Conservation (phyloP, 2,888 invertebrate genomes). For the Strigamia transsilvanica region DNA sequence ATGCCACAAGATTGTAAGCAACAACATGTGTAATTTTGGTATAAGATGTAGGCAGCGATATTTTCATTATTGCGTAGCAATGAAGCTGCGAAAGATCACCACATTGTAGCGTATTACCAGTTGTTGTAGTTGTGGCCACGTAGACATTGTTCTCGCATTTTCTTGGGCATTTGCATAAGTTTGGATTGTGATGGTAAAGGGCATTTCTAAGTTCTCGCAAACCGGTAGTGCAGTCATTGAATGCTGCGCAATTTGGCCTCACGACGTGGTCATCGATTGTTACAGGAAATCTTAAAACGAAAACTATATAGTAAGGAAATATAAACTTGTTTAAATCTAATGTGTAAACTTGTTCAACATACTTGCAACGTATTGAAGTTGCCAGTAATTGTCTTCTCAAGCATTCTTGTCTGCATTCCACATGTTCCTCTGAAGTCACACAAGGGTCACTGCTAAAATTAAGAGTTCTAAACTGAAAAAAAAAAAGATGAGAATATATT, state of each 20-base stretch:
- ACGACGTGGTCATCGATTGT: not conserved
- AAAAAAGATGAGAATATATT: not conserved
- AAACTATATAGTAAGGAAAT: not conserved
- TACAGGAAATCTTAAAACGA: not conserved
- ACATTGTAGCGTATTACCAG: not conserved
- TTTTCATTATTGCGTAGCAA: not conserved
- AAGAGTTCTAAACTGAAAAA: not conserved
- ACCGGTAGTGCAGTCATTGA: not conserved
- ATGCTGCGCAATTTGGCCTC: not conserved
- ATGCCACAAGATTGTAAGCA: not conserved
- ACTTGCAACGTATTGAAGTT: not conserved
- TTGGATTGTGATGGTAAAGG: not conserved
- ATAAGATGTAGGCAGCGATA: not conserved
- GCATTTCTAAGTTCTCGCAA: not conserved
- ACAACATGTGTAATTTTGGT: not conserved
- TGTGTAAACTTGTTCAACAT: not conserved
- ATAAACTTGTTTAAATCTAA: not conserved
- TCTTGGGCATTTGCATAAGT: not conserved
- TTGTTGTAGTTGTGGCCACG: not conserved
- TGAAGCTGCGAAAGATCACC: not conserved
- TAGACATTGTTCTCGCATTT: not conserved
- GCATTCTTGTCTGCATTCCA: conserved; percentile 3
- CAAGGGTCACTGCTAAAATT: not conserved
- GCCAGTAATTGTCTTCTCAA: not conserved
- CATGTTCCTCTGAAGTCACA: not conserved